phyloP scores from a whole-genome alignment of 1,140 invertebrate genomes.

The Centruroides sculpturatus region DNA sequence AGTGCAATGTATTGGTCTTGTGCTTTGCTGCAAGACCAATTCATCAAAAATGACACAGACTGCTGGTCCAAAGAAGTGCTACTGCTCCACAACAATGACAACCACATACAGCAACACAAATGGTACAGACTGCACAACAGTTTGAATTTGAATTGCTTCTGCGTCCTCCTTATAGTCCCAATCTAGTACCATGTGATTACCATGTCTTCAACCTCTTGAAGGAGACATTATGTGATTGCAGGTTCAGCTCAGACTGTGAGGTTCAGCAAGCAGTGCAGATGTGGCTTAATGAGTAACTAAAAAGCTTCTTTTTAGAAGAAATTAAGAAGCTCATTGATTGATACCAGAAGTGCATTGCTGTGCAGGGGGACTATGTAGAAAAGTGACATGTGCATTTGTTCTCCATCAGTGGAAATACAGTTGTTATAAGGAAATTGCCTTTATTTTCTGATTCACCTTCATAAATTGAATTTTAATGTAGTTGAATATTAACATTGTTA shows the following conservation, averaged over 20 bases:
- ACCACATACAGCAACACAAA: neutral
- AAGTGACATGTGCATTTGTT: neutral
- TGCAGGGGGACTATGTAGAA: neutral
- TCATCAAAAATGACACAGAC: neutral
- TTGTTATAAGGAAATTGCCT: neutral
- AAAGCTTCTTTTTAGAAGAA: neutral
- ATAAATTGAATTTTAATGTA: neutral
- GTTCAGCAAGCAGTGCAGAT: neutral
- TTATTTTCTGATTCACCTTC: neutral
- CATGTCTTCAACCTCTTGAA: neutral
- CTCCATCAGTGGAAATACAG: neutral
- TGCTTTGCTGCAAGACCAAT: neutral
- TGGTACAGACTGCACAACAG: neutral
- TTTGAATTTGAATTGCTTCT: neutral
- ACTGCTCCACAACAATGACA: neutral
- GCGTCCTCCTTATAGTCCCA: neutral
- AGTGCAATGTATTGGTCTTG: neutral
- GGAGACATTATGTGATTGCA: neutral
- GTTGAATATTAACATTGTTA: too few species aligned
- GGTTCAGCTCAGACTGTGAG: neutral
- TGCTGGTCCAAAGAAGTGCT: neutral
- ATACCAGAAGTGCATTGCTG: neutral
- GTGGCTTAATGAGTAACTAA: neutral
- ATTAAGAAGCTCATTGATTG: neutral
- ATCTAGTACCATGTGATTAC: neutral